Evolutionary conservation across 2,888 invertebrate species (phyloP).

Genomic region (Penaeus monodon): DNA sequence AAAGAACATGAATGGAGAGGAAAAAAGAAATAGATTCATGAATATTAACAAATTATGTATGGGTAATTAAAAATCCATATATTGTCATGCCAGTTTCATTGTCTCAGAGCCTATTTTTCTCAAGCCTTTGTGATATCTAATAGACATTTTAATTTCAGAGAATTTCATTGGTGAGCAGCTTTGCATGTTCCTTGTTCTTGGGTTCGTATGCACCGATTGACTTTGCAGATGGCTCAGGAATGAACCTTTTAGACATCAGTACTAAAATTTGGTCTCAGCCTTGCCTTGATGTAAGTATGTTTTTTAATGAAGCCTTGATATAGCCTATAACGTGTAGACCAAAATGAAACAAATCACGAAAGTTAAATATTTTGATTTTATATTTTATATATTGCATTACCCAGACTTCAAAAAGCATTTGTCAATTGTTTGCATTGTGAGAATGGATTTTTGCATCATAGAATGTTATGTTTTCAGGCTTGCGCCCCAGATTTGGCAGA

Average conservation of each 20-base stretch:
- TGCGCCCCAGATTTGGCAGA: conserved; percentile 81
- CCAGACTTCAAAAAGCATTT: not conserved
- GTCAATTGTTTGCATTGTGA: not conserved
- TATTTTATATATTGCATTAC: too few relatives aligned
- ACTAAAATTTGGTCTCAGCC: conserved; percentile 82
- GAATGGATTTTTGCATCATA: not conserved
- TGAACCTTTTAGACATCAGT: conserved; percentile 91
- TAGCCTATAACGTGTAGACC: too few relatives aligned
- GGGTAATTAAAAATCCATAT: too few relatives aligned
- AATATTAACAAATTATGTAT: too few relatives aligned
- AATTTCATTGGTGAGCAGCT: conserved; percentile 94
- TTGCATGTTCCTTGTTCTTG: conserved; percentile 87
- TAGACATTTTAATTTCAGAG: conserved; percentile 74
- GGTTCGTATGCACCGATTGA: conserved; percentile 93
- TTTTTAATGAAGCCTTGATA: not conserved
- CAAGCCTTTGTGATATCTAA: too few relatives aligned
- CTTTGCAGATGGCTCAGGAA: conserved; percentile 92
- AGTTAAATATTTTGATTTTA: too few relatives aligned
- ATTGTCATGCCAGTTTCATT: too few relatives aligned
- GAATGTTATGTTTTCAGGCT: conserved; percentile 71
- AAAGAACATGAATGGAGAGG: too few relatives aligned
- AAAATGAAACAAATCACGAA: too few relatives aligned
- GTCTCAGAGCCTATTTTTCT: too few relatives aligned
- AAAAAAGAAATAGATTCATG: too few relatives aligned
- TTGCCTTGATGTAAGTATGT: conserved; percentile 77